phyloP scores from a whole-genome alignment of 2,113 vertebrate species.

The Entomyzon cyanotis region DNA sequence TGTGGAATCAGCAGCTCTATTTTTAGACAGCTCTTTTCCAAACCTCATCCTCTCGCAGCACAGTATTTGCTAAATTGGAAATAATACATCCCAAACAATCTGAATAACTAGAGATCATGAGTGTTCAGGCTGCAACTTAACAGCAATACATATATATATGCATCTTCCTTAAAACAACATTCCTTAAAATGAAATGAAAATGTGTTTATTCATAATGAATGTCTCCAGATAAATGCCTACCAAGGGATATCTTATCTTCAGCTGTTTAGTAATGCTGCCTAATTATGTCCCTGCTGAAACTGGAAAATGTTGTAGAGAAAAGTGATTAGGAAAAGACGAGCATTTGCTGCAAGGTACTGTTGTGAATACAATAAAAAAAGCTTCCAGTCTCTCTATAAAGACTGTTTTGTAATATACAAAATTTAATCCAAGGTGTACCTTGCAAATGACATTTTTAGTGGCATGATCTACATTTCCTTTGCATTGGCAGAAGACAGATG shows the following conservation, averaged over 20 bases:
- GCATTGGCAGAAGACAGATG: neutral
- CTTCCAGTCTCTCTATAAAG: neutral
- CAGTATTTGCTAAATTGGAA: conserved; percentile 23
- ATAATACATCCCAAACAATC: neutral
- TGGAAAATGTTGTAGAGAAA: neutral
- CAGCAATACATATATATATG: neutral
- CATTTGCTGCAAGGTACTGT: neutral
- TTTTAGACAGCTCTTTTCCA: conserved; percentile 49
- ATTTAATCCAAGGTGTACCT: neutral
- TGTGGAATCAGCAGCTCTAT: conserved; percentile 62
- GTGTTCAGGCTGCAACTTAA: neutral
- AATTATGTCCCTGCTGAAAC: neutral
- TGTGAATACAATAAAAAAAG: neutral
- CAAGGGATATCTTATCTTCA: conserved; percentile 18
- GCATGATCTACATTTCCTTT: neutral
- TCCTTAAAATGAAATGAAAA: neutral
- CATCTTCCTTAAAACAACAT: neutral
- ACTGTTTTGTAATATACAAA: neutral
- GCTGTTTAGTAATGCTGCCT: neutral
- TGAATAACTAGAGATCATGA: neutral
- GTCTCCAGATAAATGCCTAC: neutral
- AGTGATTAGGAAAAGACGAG: neutral
- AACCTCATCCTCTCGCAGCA: neutral
- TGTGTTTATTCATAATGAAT: neutral
- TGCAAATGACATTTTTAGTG: neutral